Conservation (phyloP, 1,140 invertebrate genomes). For the Copidosoma floridanum region DNA sequence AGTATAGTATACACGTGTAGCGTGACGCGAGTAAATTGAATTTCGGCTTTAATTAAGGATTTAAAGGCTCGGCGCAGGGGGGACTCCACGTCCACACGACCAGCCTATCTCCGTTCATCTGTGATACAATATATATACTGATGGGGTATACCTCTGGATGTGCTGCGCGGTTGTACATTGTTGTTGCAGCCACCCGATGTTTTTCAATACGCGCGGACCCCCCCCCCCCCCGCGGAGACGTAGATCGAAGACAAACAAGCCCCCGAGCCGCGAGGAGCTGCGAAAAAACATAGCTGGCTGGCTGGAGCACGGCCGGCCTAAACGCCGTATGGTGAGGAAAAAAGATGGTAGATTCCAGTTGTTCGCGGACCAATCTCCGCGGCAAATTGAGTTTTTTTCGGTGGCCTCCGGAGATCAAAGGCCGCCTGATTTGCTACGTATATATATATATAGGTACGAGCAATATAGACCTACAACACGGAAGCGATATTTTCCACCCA, state of each 20-base stretch:
- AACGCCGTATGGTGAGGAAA: background rate
- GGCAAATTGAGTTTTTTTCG: constrained; percentile 55
- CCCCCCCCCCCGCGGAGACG: background rate
- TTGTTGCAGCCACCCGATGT: no score
- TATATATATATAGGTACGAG: constrained; percentile 1
- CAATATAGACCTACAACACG: no score
- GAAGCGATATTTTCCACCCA: constrained; percentile 40
- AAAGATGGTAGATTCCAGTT: constrained; percentile 34
- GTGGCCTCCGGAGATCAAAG: constrained; percentile 51
- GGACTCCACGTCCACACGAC: background rate
- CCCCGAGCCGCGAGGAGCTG: background rate
- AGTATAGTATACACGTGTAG: no score
- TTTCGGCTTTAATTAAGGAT: constrained; percentile 41
- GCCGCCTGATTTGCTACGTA: background rate
- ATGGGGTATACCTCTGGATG: constrained; percentile 25
- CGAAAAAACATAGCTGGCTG: no score
- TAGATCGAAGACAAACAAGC: background rate
- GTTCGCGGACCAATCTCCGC: constrained; percentile 47
- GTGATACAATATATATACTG: no score
- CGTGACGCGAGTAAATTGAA: constrained; percentile 39
- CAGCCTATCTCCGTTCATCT: no score
- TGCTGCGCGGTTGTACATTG: constrained; percentile 7
- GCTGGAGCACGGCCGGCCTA: no score
- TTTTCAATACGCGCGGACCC: no score
- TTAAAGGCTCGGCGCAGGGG: background rate